These are phyloP conservation scores for Tenthredo scrophulariae DNA, from an alignment of 2,888 invertebrate species.

Conservation along the genomic window DNA sequence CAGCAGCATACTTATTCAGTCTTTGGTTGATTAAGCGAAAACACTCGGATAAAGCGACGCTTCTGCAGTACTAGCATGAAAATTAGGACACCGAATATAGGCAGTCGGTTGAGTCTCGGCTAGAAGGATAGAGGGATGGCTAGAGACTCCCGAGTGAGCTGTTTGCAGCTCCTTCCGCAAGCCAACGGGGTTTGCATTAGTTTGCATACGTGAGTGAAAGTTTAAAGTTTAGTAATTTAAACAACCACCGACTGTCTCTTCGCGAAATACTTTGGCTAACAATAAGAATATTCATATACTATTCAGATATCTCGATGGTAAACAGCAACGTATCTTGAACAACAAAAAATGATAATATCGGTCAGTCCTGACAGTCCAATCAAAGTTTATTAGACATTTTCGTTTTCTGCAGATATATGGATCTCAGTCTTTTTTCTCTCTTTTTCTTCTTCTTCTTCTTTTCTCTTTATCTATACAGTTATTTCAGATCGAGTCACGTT, in stretches of 20 bases:
- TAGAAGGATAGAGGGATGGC: conserved; percentile 51
- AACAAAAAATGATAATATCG: conserved; percentile 47
- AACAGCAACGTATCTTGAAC: neutral
- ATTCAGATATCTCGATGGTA: conserved; percentile 8
- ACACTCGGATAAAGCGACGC: conserved; percentile 62
- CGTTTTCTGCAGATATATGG: neutral
- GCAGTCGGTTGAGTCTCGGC: conserved; percentile 56
- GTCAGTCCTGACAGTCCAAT: conserved; percentile 42
- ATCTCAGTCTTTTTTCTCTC: neutral
- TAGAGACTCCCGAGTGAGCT: conserved; percentile 71
- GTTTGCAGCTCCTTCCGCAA: conserved; percentile 73
- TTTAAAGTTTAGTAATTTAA: conserved; percentile 74
- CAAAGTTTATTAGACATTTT: conserved; percentile 49
- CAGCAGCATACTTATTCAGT: conserved; percentile 61
- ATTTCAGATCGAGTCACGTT: conserved; percentile 14
- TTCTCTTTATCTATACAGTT: neutral
- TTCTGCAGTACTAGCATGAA: conserved; percentile 57
- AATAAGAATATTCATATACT: conserved; percentile 52
- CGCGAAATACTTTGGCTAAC: conserved; percentile 59
- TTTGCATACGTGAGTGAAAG: conserved; percentile 74
- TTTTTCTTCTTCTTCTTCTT: too few species aligned
- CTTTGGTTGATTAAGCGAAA: conserved; percentile 68
- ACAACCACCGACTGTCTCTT: conserved; percentile 66
- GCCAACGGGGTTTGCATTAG: conserved; percentile 73
- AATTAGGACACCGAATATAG: conserved; percentile 67